Evolutionary conservation across 2,888 invertebrate species (phyloP).

Genomic region (Anodontia alba): DNA sequence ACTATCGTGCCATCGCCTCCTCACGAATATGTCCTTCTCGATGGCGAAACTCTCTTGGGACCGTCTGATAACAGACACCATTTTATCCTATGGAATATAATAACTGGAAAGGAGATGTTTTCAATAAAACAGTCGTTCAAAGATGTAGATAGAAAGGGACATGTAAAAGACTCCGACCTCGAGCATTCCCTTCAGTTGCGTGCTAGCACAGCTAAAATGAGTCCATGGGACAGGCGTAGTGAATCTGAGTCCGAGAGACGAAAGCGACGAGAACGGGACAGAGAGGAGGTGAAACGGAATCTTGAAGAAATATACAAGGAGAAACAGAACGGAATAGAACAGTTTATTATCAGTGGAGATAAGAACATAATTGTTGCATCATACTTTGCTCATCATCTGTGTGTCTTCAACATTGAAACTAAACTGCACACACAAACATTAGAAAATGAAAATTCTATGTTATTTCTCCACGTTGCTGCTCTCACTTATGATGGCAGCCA

Average conservation of each 20-base stretch:
- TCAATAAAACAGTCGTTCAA: constrained; percentile 79
- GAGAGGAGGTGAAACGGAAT: constrained; percentile 70
- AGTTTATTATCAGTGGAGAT: constrained; percentile 81
- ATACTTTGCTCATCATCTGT: constrained; percentile 83
- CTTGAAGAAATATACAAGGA: constrained; percentile 77
- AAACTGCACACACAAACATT: constrained; percentile 78
- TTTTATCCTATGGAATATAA: constrained; percentile 82
- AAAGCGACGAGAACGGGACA: constrained; percentile 70
- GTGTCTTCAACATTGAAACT: constrained; percentile 80
- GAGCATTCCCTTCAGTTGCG: constrained; percentile 56
- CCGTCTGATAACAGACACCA: constrained; percentile 81
- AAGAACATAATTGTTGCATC: constrained; percentile 80
- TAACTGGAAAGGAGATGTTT: constrained; percentile 76
- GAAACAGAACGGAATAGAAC: constrained; percentile 81
- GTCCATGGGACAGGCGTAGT: constrained; percentile 81
- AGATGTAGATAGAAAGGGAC: constrained; percentile 62
- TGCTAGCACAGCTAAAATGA: constrained; percentile 74
- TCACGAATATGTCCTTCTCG: constrained; percentile 81
- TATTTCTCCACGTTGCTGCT: constrained; percentile 80
- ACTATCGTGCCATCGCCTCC: constrained; percentile 80
- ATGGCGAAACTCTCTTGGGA: constrained; percentile 79
- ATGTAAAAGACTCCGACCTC: constrained; percentile 48
- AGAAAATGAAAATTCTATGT: constrained; percentile 80
- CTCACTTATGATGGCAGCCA: constrained; percentile 78
- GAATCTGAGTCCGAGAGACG: constrained; percentile 74